phyloP scores from a whole-genome alignment of 2,888 invertebrate species.

The Stratiomys singularior region DNA sequence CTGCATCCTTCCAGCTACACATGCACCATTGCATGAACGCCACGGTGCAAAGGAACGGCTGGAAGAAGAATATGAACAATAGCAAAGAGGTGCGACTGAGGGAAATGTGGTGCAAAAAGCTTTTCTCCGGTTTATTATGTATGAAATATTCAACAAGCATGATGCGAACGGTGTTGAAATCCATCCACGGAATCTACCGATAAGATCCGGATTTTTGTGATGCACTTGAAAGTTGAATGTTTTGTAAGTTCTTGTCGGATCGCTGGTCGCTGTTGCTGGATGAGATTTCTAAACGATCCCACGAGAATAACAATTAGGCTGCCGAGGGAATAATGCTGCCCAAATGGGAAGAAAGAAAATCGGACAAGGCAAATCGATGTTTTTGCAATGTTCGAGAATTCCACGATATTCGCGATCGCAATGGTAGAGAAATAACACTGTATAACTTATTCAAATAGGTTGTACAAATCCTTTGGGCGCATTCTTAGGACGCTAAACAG shows the following conservation, averaged over 20 bases:
- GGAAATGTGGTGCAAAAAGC: constrained; percentile 4
- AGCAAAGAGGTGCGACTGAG: not conserved
- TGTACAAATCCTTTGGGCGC: too few species aligned
- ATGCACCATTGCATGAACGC: not conserved
- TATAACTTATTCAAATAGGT: too few species aligned
- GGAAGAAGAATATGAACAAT: constrained; percentile 5
- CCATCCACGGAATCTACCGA: constrained; percentile 40
- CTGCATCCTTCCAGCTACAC: not conserved
- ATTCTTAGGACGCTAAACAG: too few species aligned
- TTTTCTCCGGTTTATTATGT: constrained; percentile 30
- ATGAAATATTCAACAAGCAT: constrained; percentile 43
- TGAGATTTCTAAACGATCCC: constrained; percentile 14
- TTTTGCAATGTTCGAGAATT: too few species aligned
- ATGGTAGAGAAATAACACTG: too few species aligned
- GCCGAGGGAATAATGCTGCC: too few species aligned
- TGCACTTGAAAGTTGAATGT: constrained; percentile 15
- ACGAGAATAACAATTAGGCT: constrained; percentile 29
- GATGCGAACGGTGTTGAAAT: constrained; percentile 44
- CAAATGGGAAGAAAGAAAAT: not conserved
- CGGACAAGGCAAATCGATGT: not conserved
- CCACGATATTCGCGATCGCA: too few species aligned
- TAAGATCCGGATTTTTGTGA: constrained; percentile 38
- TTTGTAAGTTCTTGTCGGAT: not conserved
- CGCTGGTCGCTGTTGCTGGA: not conserved
- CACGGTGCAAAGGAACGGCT: not conserved